These are phyloP conservation scores for Vulpes vulpes DNA, from an alignment of 2,113 vertebrate species.

Conservation along the genomic window DNA sequence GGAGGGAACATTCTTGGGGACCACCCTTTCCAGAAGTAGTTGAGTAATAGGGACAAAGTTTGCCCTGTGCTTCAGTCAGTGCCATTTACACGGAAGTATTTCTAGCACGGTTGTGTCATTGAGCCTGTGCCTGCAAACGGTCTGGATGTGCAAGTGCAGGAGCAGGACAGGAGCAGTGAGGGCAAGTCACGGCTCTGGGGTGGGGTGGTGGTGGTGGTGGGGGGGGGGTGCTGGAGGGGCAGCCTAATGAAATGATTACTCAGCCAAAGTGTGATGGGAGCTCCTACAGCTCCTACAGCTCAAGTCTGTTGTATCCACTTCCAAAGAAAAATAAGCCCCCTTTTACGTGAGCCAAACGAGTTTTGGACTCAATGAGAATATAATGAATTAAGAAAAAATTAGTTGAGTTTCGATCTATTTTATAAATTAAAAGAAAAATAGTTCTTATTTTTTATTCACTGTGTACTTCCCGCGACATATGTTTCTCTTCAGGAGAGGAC, in stretches of 20 bases:
- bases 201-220: too few species aligned
- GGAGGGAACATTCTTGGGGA: not conserved
- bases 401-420: not conserved
- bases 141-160: not conserved
- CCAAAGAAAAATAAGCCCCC: not conserved
- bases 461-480: not conserved
- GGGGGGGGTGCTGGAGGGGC: not conserved
- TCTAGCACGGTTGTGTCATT: not conserved
- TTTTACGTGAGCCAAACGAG: not conserved
- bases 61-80: not conserved
- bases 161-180: not conserved
- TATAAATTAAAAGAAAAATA: not conserved
- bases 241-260: not conserved
- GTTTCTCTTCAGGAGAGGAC: slow-evolving; percentile 74
- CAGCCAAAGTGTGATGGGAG: not conserved
- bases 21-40: not conserved
- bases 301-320: not conserved
- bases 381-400: not conserved
- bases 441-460: not conserved
- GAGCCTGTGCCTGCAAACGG: not conserved
- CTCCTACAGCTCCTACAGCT: not conserved
- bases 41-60: not conserved
- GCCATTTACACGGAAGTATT: not conserved
- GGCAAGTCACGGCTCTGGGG: not conserved
- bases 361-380: not conserved